These are phyloP conservation scores for Venturia canescens DNA, from an alignment of 1,140 invertebrate genomes.

Conservation along the genomic window DNA sequence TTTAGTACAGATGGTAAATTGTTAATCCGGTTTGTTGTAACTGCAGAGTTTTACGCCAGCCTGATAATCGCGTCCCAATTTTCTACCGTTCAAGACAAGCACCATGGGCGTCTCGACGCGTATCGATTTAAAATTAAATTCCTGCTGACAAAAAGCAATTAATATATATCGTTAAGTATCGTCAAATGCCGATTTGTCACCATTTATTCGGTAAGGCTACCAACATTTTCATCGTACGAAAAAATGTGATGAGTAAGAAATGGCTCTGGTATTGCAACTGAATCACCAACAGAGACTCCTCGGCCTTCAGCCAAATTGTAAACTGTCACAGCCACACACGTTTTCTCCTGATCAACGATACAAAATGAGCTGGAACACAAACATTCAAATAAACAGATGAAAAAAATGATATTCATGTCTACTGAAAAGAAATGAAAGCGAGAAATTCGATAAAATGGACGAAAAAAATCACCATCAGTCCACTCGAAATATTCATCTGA, in stretches of 20 bases:
- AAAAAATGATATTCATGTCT: too few relatives aligned
- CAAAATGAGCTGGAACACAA: constrained; percentile 84
- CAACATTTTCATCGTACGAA: constrained; percentile 80
- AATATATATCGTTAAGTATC: neutral
- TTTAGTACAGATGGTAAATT: too few relatives aligned
- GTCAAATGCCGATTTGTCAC: constrained; percentile 31
- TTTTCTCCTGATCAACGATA: constrained; percentile 84
- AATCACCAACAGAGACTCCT: constrained; percentile 91
- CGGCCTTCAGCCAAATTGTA: constrained; percentile 90
- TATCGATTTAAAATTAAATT: constrained; percentile 84
- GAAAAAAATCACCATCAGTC: too few relatives aligned
- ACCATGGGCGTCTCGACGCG: constrained; percentile 86
- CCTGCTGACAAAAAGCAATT: constrained; percentile 73
- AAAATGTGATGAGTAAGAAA: constrained; percentile 81
- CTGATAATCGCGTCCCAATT: constrained; percentile 83
- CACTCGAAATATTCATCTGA: too few relatives aligned
- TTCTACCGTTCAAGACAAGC: constrained; percentile 86
- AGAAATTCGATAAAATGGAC: too few relatives aligned
- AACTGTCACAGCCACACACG: constrained; percentile 85
- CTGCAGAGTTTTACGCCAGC: constrained; percentile 78
- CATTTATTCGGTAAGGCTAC: constrained; percentile 54
- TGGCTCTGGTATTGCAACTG: constrained; percentile 89
- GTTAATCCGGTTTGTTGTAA: constrained; percentile 72
- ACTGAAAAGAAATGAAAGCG: too few relatives aligned
- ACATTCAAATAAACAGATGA: too few relatives aligned